phyloP scores from a whole-genome alignment of 2,113 vertebrate genomes.

The Eulacestoma nigropectus region DNA sequence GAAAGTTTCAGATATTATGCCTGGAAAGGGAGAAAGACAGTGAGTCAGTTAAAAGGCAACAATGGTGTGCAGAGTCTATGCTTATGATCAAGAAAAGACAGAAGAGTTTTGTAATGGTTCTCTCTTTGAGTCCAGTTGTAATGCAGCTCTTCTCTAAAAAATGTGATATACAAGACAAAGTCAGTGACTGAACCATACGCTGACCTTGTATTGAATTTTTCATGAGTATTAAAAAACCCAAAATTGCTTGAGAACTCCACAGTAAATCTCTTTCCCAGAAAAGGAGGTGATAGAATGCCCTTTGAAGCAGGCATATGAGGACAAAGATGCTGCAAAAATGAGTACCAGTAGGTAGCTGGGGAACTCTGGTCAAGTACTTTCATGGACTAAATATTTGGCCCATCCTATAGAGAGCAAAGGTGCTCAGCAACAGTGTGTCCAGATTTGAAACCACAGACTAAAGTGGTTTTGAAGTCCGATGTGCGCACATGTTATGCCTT shows the following conservation, averaged over 20 bases:
- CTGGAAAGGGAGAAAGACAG: background rate
- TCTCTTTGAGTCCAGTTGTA: background rate
- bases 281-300: background rate
- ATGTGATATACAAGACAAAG: background rate
- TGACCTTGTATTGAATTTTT: background rate
- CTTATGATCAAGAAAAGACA: background rate
- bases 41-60: background rate
- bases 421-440: background rate
- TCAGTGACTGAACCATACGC: background rate
- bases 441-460: background rate
- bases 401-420: background rate
- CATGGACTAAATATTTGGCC: background rate
- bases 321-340: background rate
- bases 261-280: background rate
- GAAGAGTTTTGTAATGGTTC: background rate
- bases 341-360: background rate
- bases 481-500: fast-evolving
- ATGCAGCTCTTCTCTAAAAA: background rate
- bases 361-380: background rate
- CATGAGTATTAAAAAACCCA: background rate
- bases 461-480: background rate
- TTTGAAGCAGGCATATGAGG: background rate
- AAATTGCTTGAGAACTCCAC: background rate
- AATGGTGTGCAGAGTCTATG: background rate
- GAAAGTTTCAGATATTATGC: background rate